Percentiles rank a stretch among this genome's conserved stretches.
These are phyloP conservation scores for Hemibagrus wyckioides DNA, from an alignment of 2,113 vertebrate genomes.

Conservation along the genomic window DNA sequence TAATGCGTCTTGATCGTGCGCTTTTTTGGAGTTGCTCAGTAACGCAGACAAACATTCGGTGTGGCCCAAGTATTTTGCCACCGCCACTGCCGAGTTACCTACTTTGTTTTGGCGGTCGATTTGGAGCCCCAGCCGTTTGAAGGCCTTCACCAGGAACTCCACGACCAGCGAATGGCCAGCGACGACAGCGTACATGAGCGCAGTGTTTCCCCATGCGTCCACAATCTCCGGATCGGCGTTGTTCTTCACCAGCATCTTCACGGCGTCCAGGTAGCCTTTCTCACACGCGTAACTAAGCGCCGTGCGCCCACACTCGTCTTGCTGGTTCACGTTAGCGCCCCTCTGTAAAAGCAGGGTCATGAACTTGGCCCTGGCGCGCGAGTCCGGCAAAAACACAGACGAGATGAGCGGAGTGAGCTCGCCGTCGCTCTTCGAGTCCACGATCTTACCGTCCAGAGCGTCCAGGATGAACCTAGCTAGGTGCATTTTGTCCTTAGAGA, in stretches of 20 bases:
- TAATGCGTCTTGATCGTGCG: slow-evolving; percentile 1
- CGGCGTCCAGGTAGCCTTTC: slow-evolving; percentile 66
- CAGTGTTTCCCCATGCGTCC: slow-evolving; percentile 70
- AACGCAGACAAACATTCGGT: slow-evolving; percentile 66
- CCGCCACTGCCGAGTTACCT: slow-evolving; percentile 69
- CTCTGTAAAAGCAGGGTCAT: slow-evolving; percentile 68
- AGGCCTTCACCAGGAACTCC: slow-evolving; percentile 72
- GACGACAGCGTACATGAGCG: slow-evolving; percentile 69
- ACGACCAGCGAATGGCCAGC: slow-evolving; percentile 65
- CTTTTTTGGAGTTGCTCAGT: slow-evolving; percentile 50
- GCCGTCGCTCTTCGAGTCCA: slow-evolving; percentile 66
- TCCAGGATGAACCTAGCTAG: slow-evolving; percentile 72
- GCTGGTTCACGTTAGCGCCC: slow-evolving; percentile 67
- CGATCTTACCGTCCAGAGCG: slow-evolving; percentile 70
- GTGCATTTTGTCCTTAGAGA: slow-evolving; percentile 73
- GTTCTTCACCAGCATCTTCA: slow-evolving; percentile 69
- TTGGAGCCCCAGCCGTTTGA: slow-evolving; percentile 73
- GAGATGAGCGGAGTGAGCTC: slow-evolving; percentile 71
- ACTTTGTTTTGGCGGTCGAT: slow-evolving; percentile 72
- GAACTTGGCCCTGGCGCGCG: slow-evolving; percentile 60
- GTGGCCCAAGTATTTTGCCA: slow-evolving; percentile 72
- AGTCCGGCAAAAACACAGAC: slow-evolving; percentile 65
- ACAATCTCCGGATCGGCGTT: slow-evolving; percentile 69
- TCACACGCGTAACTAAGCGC: slow-evolving; percentile 73
- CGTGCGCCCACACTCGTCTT: slow-evolving; percentile 66